Conservation (phyloP, 2,113 vertebrate genomes). For the Mirounga angustirostris region DNA sequence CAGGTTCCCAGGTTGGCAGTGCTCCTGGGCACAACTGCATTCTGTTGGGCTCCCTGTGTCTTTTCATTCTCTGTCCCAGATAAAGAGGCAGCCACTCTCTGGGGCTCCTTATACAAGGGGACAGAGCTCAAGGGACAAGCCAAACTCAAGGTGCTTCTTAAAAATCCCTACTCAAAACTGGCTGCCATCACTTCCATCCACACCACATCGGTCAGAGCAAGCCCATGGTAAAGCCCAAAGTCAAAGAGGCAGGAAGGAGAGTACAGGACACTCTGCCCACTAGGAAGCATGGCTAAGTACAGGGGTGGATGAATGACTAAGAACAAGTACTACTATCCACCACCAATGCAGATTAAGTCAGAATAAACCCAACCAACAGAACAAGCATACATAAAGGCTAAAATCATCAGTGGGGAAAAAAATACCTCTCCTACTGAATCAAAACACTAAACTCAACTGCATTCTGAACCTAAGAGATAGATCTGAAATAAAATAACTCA, state of each 20-base stretch:
- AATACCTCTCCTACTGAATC: background rate
- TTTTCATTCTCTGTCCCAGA: background rate
- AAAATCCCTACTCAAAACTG: background rate
- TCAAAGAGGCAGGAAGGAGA: background rate
- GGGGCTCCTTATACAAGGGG: background rate
- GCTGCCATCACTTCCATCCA: background rate
- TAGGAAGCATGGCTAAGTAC: background rate
- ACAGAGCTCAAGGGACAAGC: background rate
- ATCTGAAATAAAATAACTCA: background rate
- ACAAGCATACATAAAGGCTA: background rate
- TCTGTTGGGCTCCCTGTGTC: background rate
- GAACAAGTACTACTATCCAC: background rate
- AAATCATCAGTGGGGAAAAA: background rate
- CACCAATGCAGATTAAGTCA: background rate
- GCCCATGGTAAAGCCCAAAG: background rate
- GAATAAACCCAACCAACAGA: background rate
- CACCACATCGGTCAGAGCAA: background rate
- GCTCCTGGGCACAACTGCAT: background rate
- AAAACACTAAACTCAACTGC: background rate
- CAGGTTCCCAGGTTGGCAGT: background rate
- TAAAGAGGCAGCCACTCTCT: background rate
- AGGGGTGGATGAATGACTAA: background rate
- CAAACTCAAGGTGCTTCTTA: background rate
- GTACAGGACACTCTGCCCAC: no score
- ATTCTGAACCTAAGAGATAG: background rate